A percentile compares a stretch with the other conserved stretches of the same genome.
phyloP scores from a whole-genome alignment of 2,797 vertebrate species.

The Artibeus lituratus region DNA sequence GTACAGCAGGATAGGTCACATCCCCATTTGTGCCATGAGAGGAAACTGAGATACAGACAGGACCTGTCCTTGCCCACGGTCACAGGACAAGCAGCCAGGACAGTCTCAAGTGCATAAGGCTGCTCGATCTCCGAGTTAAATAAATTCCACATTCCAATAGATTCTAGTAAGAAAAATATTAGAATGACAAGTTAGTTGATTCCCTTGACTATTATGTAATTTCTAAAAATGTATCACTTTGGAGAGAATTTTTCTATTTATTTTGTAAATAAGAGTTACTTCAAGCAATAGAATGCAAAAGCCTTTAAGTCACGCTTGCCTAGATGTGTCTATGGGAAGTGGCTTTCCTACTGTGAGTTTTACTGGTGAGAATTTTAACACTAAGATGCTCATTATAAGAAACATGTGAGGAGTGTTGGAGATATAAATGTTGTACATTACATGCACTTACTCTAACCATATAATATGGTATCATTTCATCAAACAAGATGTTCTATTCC shows the following conservation, averaged over 20 bases:
- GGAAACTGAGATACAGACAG: not conserved
- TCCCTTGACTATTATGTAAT: not conserved
- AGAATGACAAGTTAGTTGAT: not conserved
- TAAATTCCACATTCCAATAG: not conserved
- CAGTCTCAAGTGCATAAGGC: not conserved
- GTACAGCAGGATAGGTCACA: not conserved
- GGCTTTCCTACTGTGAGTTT: not conserved
- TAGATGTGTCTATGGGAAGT: not conserved
- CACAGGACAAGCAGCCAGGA: not conserved
- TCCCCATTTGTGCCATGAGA: not conserved
- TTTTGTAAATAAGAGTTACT: conserved; percentile 47
- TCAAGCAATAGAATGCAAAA: not conserved
- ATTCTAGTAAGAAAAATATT: not conserved
- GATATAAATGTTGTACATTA: not conserved
- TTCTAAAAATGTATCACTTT: not conserved
- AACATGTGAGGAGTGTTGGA: not conserved
- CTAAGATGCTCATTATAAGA: not conserved
- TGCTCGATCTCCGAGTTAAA: not conserved
- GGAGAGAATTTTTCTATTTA: conserved; percentile 19
- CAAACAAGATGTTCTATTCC: not conserved
- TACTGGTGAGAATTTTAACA: not conserved
- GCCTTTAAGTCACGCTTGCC: not conserved
- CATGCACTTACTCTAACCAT: not conserved
- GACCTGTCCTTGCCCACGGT: not conserved
- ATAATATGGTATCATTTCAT: conserved; percentile 1